Evolutionary conservation across 2,888 invertebrate species (phyloP), one percentile per base, ranked within the genome.

Genomic region (Tinea trinotella): DNA sequence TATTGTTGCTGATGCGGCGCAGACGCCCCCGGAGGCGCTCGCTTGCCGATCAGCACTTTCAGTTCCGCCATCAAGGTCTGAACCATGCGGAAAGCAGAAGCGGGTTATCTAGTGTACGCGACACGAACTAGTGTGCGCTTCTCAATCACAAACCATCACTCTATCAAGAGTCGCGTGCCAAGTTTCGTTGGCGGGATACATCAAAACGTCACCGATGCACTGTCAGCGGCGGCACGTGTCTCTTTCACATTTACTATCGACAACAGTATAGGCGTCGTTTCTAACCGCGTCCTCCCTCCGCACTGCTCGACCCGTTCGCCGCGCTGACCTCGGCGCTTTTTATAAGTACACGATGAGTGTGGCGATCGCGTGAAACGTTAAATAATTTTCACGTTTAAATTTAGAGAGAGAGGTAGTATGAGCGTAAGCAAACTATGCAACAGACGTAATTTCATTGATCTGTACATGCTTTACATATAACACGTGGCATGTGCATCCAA

Each of bases 41-140:
- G 74, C 71, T 81, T 84, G 67, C 83, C 86, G 64, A 83, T 80
- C 69, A 86, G 80, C 81, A 85, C 83, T 80, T 76, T 76, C 73
- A 87, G 67, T 69, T 87, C 87, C 59, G 86, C 83, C 86, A 87
- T 86, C 73, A 83, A 68, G 62, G 73, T 78, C 62, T 85, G 84
- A 77, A 84, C 85, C 85, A 84, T 84, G 70, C 82, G 81, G 76
- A 81, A 76, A 74, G 83, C 76, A 75, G 66, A 65, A 64, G 72
- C 67, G 68, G 66, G 70, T 74, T 64, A 69, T 74, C 50, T 22
- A 10, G 17, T 34, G 12, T 13, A 22, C 54, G 71, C 63, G 60
- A 74, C 70, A 64, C 68, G 78, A 75, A 76, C 74, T 73, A 73
- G 68, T 82, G 81, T n/a, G 20, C 17, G 53, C 53, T 53, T 13